Percentiles rank a stretch among this genome's conserved stretches.
Evolutionary conservation across 2,113 vertebrate species (phyloP).

Genomic region (Amblyopsis rosae): DNA sequence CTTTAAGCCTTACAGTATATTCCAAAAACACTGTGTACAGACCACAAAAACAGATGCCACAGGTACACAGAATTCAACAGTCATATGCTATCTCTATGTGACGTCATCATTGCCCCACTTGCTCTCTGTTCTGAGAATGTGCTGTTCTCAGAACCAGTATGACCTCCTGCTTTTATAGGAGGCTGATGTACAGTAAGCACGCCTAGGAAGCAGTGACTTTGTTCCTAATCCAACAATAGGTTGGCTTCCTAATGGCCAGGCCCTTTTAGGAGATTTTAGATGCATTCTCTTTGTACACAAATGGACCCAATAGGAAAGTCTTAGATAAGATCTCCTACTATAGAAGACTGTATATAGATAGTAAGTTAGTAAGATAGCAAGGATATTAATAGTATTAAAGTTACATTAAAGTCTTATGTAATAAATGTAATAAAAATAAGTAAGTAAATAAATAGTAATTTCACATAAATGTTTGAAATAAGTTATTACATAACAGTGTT

Average conservation of each 20-base stretch:
- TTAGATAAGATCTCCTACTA: neutral
- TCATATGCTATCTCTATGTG: neutral
- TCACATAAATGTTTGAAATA: too few relatives aligned
- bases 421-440: too few relatives aligned
- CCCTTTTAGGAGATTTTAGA: constrained; percentile 26
- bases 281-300: constrained; percentile 28
- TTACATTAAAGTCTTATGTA: too few relatives aligned
- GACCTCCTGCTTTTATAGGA: constrained; percentile 26
- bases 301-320: neutral
- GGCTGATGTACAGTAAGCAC: neutral
- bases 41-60: too few relatives aligned
- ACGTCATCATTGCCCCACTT: neutral
- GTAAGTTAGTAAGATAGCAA: too few relatives aligned
- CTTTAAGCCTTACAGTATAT: too few relatives aligned
- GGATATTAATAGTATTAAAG: too few relatives aligned
- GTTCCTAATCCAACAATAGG: constrained; percentile 18
- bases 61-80: too few relatives aligned
- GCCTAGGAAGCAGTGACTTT: constrained; percentile 5
- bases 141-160: neutral
- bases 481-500: too few relatives aligned
- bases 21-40: too few relatives aligned
- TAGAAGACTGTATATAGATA: neutral
- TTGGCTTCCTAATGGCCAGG: constrained; percentile 25
- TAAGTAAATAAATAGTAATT: too few relatives aligned
- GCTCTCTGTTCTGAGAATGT: neutral